Evolutionary conservation across 2,113 vertebrate genomes (phyloP).

Genomic region (Lipophrys pholis): DNA sequence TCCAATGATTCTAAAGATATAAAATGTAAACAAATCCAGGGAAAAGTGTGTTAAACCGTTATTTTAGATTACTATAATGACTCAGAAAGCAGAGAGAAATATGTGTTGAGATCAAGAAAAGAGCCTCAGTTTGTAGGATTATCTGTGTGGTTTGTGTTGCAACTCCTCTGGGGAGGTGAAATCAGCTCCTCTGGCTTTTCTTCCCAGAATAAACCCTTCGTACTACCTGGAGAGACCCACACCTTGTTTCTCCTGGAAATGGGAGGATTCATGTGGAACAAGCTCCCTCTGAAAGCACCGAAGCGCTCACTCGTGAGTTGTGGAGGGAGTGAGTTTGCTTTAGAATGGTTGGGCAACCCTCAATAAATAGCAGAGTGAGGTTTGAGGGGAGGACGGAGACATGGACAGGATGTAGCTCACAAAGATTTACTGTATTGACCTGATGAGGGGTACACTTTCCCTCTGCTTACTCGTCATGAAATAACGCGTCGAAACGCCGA

Average conservation of each 20-base stretch:
- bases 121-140: background rate
- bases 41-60: no score
- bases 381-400: background rate
- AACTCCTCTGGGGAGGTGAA: constrained; percentile 1
- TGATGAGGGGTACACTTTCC: background rate
- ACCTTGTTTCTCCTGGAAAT: constrained; percentile 18
- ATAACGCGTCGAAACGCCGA: background rate
- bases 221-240: constrained; percentile 13
- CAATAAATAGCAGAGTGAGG: constrained; percentile 1
- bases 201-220: constrained; percentile 4
- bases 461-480: background rate
- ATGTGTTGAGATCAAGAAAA: background rate
- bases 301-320: background rate
- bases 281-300: constrained; percentile 11
- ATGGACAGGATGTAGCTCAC: background rate
- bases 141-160: background rate
- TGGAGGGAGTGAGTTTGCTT: background rate
- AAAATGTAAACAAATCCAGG: no score
- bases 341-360: constrained; percentile 9
- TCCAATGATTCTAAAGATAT: no score
- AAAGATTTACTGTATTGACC: background rate
- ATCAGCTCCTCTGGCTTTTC: constrained; percentile 52
- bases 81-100: background rate
- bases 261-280: constrained; percentile 31
- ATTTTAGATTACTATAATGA: no score